Conservation (phyloP, 2,888 invertebrate genomes). For the Ferrisia virgata region DNA sequence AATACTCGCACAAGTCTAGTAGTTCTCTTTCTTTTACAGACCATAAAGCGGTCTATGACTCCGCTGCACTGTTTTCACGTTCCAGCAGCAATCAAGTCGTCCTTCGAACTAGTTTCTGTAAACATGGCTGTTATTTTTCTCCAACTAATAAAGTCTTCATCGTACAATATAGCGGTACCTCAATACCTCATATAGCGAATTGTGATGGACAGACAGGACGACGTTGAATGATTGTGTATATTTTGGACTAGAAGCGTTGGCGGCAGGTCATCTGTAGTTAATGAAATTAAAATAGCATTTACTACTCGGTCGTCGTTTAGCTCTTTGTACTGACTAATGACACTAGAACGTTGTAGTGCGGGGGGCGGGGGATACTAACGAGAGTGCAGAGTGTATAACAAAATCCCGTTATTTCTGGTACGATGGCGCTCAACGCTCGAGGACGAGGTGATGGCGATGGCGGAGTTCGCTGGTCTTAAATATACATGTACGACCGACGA, state of each 20-base stretch:
- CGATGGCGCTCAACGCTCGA: too few relatives aligned
- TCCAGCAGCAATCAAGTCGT: background rate
- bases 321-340: too few relatives aligned
- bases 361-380: background rate
- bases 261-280: background rate
- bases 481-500: too few relatives aligned
- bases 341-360: too few relatives aligned
- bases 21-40: too few relatives aligned
- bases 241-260: background rate
- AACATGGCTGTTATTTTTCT: background rate
- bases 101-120: background rate
- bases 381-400: too few relatives aligned
- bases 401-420: background rate
- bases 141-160: background rate
- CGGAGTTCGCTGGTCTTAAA: background rate
- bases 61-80: background rate
- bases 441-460: too few relatives aligned
- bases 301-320: background rate
- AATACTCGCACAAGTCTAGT: background rate
- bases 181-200: too few relatives aligned
- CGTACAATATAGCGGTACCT: background rate
- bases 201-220: background rate
- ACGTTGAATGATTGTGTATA: background rate
- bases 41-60: background rate
- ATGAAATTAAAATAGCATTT: background rate